These are phyloP conservation scores for Epinotia demarniana DNA, from an alignment of 2,888 invertebrate species.

Conservation along the genomic window DNA sequence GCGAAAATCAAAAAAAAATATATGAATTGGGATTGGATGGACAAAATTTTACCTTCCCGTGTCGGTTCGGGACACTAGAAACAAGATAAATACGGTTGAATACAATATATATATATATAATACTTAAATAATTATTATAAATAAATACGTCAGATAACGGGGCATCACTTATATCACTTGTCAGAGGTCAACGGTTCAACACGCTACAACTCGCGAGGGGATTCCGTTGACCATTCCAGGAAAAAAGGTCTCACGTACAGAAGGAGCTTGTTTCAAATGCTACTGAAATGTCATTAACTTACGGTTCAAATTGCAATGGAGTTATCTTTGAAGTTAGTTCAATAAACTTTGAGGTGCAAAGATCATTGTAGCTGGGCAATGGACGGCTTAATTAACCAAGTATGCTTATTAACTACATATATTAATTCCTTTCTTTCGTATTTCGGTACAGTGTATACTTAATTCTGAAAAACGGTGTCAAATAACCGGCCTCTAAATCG, in stretches of 20 bases:
- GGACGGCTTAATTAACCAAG: neutral
- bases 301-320: neutral
- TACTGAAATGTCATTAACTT: neutral
- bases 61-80: too few species aligned
- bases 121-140: neutral
- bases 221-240: neutral
- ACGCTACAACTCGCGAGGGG: conserved; percentile 10
- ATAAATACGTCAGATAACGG: conserved; percentile 14
- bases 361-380: neutral
- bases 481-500: too few species aligned
- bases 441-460: neutral
- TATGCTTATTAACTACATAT: neutral
- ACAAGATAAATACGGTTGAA: too few species aligned
- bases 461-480: too few species aligned
- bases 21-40: too few species aligned
- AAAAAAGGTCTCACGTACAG: neutral
- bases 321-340: neutral
- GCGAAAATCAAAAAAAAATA: too few species aligned
- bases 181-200: conserved; percentile 21
- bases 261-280: neutral
- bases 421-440: neutral
- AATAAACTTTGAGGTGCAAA: neutral
- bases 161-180: conserved; percentile 4
- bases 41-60: too few species aligned
- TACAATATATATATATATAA: too few species aligned